Evolutionary conservation across 1,140 invertebrate species (phyloP), one percentile per base, ranked within the genome.

Genomic region (Temnothorax curvispinosus): DNA sequence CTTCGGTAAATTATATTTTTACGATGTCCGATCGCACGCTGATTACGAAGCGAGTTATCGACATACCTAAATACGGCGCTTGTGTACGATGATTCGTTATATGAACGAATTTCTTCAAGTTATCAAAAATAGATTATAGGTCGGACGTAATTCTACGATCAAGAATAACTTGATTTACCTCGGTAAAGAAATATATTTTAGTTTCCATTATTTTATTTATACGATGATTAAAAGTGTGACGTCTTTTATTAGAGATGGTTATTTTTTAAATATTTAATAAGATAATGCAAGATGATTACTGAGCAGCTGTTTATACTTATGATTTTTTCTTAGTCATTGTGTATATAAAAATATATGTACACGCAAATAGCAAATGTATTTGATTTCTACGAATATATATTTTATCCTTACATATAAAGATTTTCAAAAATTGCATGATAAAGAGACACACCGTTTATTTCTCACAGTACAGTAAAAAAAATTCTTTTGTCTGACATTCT

Each of bases 1-100:
- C 54, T 77, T 84, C 64, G 56, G 44, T 90, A 90, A 89, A 90
- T 90, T 82, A 88, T 74, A 90, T 82, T 90, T 86, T 88, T 86
- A 88, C 56, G 88, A 87, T 47, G 13, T 21, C 15, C 32, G 52
- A 90, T 90, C 38, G 81, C 21, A 75, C 32, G 35, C 75, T 88
- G 81, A 90, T 90, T 90, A 88, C 62, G 71, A 50, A 18, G 7
- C 54, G 50, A 90, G 77, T 90, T 87, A 90, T 90, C 74, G 56
- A 47, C 11, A n/a, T 13, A 1, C 60, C 75, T 86, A 89, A 89
- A 89, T 75, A 60, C 67, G 75, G 58, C 67, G 69, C 7, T 3
- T 32, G n/a, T 4, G 21, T 4, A 52, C 15, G 52, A 35, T 27
- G n/a, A 21, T 47, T 41, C 11, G 11, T 62, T n/a, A n/a, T 21